A percentile compares a stretch with the other conserved stretches of the same genome.
These are phyloP conservation scores for Tamias sibiricus DNA, from an alignment of 2,113 vertebrate genomes.

Conservation along the genomic window DNA sequence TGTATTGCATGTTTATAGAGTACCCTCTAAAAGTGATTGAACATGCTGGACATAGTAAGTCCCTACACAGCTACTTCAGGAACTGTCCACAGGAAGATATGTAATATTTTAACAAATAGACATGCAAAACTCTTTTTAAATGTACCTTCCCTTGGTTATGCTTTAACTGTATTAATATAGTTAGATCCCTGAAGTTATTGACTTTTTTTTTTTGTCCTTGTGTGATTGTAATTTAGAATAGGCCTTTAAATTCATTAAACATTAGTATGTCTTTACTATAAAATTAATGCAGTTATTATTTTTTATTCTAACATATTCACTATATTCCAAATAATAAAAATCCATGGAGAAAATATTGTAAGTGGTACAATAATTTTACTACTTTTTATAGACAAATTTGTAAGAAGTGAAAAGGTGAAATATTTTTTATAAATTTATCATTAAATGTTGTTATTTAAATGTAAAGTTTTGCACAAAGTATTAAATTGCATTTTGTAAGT, in stretches of 20 bases:
- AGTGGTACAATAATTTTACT: background rate
- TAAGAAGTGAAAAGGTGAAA: conserved; percentile 28
- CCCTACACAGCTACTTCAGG: conserved; percentile 52
- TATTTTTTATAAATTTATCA: conserved; percentile 62
- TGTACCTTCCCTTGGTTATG: conserved; percentile 16
- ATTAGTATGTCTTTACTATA: conserved; percentile 22
- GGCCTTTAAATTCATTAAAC: conserved; percentile 62
- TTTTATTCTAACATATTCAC: conserved; percentile 38
- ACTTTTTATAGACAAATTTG: background rate
- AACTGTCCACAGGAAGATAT: conserved; percentile 59
- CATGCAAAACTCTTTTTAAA: conserved; percentile 52
- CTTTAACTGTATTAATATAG: conserved; percentile 31
- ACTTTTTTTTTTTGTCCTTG: conserved; percentile 63
- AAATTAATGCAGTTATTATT: conserved; percentile 50
- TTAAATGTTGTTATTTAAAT: background rate
- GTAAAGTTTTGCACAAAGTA: conserved; percentile 4
- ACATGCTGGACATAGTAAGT: conserved; percentile 25
- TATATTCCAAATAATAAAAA: conserved; percentile 51
- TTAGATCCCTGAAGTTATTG: conserved; percentile 14
- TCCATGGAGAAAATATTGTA: background rate
- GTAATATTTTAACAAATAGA: conserved; percentile 63
- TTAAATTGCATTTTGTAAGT: background rate
- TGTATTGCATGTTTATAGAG: background rate
- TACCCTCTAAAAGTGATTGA: conserved; percentile 57
- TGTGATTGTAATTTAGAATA: background rate